Evolutionary conservation across 2,888 invertebrate species (phyloP), one percentile per base, ranked within the genome.

Genomic region (Glaucopsyche alexis): DNA sequence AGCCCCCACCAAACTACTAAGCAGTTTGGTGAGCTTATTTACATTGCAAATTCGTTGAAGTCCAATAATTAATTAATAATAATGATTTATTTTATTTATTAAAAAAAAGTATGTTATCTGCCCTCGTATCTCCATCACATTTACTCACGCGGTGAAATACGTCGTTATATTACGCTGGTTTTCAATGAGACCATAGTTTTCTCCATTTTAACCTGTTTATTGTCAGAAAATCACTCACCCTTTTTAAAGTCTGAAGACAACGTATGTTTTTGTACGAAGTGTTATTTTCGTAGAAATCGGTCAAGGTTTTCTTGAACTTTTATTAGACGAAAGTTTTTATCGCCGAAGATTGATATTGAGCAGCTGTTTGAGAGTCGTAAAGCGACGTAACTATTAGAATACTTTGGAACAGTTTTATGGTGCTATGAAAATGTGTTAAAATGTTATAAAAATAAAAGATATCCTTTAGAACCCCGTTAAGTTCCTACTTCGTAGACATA

Each of bases 241-340:
- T 1, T 13, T 2, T 29, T 29, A 29, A 47, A 47, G 13, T 13
- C 6, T 60, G 29, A 13, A 29, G 60, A 60, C 60, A 60, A 60
- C 13, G 60, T 29, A 60, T 60, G 29, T 19, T 60, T 29, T 60
- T 38, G 7, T 60, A 13, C 29, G 13, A 38, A 38, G 60, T 60
- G 29, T 60, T 60, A 60, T 60, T 60, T 60, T 60, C 29, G 60
- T 38, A 40, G n/a, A 66, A 66, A 8, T 6, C 66, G 66, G 66
- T 42, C 66, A 66, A 66, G 66, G 66, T 42, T 66, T 42, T 42
- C 66, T 29, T 29, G 6, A 60, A 60, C 60, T 60, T 60, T 60
- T 60, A 60, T 60, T 60, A 60, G 60, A 60, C 16, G n/a, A 66
- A 66, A 66, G 66, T 66, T 66, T 66, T 66, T 66, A 66, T 16